phyloP scores from a whole-genome alignment of 2,888 invertebrate species.

The Beris chalybata region DNA sequence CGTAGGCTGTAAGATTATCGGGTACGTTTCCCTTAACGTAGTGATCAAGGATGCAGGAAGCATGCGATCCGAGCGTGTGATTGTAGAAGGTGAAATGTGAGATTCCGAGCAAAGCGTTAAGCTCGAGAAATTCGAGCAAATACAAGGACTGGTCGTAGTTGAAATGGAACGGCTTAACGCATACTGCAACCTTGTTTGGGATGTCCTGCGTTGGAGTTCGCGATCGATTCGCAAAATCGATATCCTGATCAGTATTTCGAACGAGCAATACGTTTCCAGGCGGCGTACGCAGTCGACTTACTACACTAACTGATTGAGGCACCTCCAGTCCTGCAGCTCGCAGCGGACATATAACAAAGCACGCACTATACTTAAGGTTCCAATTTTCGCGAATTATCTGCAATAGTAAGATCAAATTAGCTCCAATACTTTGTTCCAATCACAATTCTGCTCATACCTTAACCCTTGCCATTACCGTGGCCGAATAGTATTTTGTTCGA shows the following conservation, averaged over 20 bases:
- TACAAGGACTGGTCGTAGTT: constrained; percentile 82
- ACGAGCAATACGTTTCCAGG: constrained; percentile 69
- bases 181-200: constrained; percentile 69
- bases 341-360: constrained; percentile 82
- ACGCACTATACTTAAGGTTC: constrained; percentile 90
- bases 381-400: constrained; percentile 89
- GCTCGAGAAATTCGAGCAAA: constrained; percentile 85
- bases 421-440: neutral
- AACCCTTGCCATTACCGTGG: constrained; percentile 73
- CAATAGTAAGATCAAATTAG: neutral
- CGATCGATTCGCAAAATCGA: constrained; percentile 48
- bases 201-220: constrained; percentile 49
- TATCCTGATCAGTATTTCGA: constrained; percentile 61
- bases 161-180: constrained; percentile 90
- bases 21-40: constrained; percentile 57
- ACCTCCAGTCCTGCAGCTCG: constrained; percentile 61
- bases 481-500: constrained; percentile 57
- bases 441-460: constrained; percentile 60
- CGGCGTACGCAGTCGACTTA: constrained; percentile 62
- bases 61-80: constrained; percentile 78
- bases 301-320: constrained; percentile 72
- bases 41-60: constrained; percentile 73
- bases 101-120: constrained; percentile 81
- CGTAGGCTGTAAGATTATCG: constrained; percentile 49
- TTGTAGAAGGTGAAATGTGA: constrained; percentile 90